Conservation (phyloP, 1,140 invertebrate species). For the Coboldia fuscipes region DNA sequence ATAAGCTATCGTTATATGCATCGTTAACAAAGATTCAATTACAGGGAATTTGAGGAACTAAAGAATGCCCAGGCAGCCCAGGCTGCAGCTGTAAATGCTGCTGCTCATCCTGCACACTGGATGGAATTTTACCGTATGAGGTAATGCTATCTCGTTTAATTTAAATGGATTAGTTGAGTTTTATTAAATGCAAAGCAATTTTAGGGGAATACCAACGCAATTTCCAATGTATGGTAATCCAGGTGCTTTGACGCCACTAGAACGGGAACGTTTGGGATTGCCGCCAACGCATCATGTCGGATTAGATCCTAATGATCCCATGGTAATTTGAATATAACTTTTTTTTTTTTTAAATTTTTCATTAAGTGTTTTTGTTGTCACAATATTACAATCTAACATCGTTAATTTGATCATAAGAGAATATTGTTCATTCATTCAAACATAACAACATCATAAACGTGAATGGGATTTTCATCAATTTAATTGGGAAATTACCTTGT, state of each 20-base stretch:
- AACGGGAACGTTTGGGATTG: conserved; percentile 68
- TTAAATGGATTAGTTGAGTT: conserved; percentile 5
- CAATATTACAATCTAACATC: too few relatives aligned
- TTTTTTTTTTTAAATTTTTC: too few relatives aligned
- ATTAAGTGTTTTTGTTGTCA: too few relatives aligned
- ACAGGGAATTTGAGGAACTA: conserved; percentile 58
- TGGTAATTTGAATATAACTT: conserved; percentile 29
- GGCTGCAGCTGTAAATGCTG: conserved; percentile 22
- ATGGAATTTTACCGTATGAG: conserved; percentile 64
- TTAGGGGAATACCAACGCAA: conserved; percentile 31
- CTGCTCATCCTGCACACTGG: conserved; percentile 55
- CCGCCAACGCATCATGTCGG: conserved; percentile 36
- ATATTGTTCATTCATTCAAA: too few relatives aligned
- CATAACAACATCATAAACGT: too few relatives aligned
- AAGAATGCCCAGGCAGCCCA: conserved; percentile 41
- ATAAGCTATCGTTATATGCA: neutral
- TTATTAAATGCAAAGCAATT: conserved; percentile 28
- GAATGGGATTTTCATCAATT: too few relatives aligned
- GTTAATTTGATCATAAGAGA: too few relatives aligned
- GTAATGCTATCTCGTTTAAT: too few relatives aligned
- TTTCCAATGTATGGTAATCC: conserved; percentile 34
- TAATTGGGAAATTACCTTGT: too few relatives aligned
- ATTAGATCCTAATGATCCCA: conserved; percentile 30
- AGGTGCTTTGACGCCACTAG: conserved; percentile 54
- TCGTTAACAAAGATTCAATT: conserved; percentile 31